phyloP scores from a whole-genome alignment of 1,140 invertebrate species.

The Thaumatotibia leucotreta region DNA sequence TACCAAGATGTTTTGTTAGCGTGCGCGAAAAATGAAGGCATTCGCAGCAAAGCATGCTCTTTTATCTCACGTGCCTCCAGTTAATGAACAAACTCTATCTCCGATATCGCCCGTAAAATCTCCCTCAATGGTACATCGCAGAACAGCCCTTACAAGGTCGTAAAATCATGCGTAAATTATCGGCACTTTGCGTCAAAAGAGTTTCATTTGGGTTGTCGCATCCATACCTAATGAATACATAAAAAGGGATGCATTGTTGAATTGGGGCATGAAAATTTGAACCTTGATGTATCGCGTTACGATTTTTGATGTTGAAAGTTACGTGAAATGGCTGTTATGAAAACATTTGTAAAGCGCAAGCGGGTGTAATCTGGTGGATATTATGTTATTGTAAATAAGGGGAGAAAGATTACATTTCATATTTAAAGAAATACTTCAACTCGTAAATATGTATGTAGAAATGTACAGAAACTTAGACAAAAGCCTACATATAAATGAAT shows the following conservation, averaged over 20 bases:
- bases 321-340: not conserved
- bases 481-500: too few species aligned
- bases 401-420: too few species aligned
- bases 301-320: not conserved
- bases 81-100: too few species aligned
- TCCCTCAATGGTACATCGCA: not conserved
- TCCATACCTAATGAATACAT: constrained; percentile 3
- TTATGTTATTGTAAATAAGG: too few species aligned
- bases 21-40: too few species aligned
- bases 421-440: too few species aligned
- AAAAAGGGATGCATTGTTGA: constrained; percentile 1
- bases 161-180: constrained; percentile 8
- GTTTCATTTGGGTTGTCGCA: constrained; percentile 6
- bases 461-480: too few species aligned
- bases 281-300: not conserved
- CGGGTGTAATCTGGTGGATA: too few species aligned
- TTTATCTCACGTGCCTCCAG: too few species aligned
- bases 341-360: not conserved
- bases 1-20: constrained; percentile 5
- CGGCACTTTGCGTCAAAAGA: constrained; percentile 2
- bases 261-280: not conserved
- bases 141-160: not conserved
- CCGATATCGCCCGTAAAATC: not conserved
- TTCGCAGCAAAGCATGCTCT: too few species aligned
- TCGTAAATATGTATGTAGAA: too few species aligned